These are phyloP conservation scores for Rhyacophila evoluta DNA, from an alignment of 2,888 invertebrate species.

Conservation along the genomic window DNA sequence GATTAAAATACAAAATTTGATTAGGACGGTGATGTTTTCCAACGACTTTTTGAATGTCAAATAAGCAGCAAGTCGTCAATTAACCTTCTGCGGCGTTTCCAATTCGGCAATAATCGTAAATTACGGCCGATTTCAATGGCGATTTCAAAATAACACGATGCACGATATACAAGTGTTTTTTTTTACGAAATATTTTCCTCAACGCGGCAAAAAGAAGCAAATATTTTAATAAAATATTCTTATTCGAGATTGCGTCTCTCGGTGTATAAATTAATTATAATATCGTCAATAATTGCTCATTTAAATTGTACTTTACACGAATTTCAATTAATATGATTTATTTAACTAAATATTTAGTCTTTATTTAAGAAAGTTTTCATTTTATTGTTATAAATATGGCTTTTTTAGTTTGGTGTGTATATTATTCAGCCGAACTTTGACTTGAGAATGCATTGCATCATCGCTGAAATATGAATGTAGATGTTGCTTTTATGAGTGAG, in stretches of 20 bases:
- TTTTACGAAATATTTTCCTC: conserved; percentile 40
- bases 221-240: neutral
- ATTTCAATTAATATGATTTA: neutral
- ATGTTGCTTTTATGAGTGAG: neutral
- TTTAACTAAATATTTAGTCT: neutral
- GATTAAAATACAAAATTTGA: neutral
- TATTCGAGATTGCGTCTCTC: conserved; percentile 12
- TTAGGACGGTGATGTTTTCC: neutral
- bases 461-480: neutral
- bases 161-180: conserved; percentile 47
- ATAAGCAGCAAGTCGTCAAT: conserved; percentile 50
- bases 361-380: neutral
- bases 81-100: conserved; percentile 49
- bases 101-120: conserved; percentile 53
- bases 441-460: neutral
- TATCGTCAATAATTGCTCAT: too few species aligned
- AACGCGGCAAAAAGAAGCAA: neutral
- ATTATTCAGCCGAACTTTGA: neutral
- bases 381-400: neutral
- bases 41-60: conserved; percentile 52
- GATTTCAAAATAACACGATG: conserved; percentile 47
- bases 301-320: too few species aligned
- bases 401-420: neutral
- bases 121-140: conserved; percentile 50
- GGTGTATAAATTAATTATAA: conserved; percentile 39